phyloP scores from a whole-genome alignment of 2,797 vertebrate genomes.

The Rhynchotus rufescens region DNA sequence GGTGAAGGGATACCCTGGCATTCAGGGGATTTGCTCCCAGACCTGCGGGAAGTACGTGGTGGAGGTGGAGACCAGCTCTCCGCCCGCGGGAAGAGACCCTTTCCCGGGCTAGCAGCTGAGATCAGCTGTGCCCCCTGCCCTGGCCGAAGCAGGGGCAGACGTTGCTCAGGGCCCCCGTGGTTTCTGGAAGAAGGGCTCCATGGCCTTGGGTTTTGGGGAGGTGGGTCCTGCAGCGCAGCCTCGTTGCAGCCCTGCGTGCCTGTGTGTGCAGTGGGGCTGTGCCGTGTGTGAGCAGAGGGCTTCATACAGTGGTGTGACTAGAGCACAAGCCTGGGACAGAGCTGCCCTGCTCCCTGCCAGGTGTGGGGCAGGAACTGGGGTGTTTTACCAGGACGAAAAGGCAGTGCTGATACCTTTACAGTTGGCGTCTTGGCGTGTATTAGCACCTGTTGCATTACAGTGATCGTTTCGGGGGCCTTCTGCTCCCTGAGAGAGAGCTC shows the following conservation, averaged over 20 bases:
- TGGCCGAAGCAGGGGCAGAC: not conserved
- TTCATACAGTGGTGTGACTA: not conserved
- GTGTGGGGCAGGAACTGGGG: not conserved
- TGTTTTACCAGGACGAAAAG: constrained; percentile 34
- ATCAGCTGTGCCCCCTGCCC: not conserved
- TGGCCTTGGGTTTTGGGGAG: not conserved
- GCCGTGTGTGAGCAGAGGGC: not conserved
- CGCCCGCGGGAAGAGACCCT: not conserved
- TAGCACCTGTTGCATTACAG: not conserved
- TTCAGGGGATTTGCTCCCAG: too few relatives aligned
- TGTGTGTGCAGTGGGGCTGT: not conserved
- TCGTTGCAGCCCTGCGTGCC: not conserved
- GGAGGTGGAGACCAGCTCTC: not conserved
- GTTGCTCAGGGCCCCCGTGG: not conserved
- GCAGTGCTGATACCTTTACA: constrained; percentile 38
- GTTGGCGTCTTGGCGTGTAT: constrained; percentile 36
- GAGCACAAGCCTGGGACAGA: not conserved
- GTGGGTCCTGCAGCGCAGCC: not conserved
- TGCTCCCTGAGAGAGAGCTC: not conserved
- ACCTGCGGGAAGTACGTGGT: too few relatives aligned
- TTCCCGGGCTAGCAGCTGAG: not conserved
- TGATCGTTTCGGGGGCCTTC: constrained; percentile 44
- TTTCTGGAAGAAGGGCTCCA: not conserved
- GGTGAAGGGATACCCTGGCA: too few relatives aligned
- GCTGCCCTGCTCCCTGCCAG: not conserved